A percentile compares a stretch with the other conserved stretches of the same genome.
phyloP scores from a whole-genome alignment of 2,888 invertebrate genomes.

The Lottia scabra region DNA sequence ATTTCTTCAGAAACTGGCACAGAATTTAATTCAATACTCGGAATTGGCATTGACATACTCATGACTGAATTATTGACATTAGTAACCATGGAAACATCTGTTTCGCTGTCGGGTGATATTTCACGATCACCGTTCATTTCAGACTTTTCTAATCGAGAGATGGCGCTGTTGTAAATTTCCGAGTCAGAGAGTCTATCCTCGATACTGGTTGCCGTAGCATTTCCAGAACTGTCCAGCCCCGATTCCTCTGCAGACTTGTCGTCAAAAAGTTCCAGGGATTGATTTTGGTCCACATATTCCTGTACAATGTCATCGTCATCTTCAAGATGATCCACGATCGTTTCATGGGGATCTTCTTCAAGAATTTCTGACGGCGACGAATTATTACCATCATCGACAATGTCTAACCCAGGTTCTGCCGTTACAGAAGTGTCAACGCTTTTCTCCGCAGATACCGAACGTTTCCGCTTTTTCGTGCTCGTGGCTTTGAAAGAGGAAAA shows the following conservation, averaged over 20 bases:
- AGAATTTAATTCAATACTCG: too few species aligned
- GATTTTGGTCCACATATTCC: neutral
- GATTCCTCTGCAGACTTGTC: neutral
- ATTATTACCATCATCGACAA: neutral
- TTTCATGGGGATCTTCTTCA: neutral
- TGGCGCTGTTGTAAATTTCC: neutral
- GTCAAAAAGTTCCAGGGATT: neutral
- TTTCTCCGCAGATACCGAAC: neutral
- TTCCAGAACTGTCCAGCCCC: neutral
- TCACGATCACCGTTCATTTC: neutral
- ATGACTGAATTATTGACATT: neutral
- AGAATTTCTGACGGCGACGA: neutral
- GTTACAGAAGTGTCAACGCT: neutral
- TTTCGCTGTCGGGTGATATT: neutral
- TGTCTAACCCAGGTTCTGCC: neutral
- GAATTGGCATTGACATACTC: neutral
- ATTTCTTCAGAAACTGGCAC: neutral
- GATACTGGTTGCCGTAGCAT: neutral
- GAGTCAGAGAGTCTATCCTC: neutral
- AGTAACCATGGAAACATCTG: neutral
- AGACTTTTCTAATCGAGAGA: neutral
- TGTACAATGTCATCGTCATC: neutral
- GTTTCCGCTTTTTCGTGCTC: constrained; percentile 11
- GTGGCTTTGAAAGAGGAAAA: neutral
- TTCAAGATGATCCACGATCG: neutral